Conservation (phyloP, 2,797 vertebrate genomes). For the Dromococcyx pavoninus region DNA sequence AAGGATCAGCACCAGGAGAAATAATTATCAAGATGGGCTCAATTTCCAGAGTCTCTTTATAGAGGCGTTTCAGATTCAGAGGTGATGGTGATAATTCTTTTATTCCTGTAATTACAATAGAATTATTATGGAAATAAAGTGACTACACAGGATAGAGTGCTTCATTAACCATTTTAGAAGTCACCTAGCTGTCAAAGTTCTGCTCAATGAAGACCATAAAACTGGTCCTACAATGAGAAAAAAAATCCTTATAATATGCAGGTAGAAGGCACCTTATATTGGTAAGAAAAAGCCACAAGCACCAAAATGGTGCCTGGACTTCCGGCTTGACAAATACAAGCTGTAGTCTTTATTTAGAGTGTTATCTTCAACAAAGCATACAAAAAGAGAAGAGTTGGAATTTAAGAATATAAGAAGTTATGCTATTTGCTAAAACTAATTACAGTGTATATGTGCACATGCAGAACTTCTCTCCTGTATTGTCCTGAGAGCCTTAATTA, state of each 20-base stretch:
- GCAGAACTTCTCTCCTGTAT: background rate
- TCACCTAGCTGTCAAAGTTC: background rate
- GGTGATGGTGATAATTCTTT: constrained; percentile 91
- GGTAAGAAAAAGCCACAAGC: background rate
- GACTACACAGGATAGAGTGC: background rate
- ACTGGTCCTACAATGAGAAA: background rate
- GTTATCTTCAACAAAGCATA: background rate
- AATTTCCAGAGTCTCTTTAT: constrained; percentile 87
- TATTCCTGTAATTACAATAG: constrained; percentile 79
- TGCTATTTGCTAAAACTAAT: background rate
- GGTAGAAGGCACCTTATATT: background rate
- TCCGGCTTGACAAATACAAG: background rate
- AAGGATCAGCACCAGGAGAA: constrained; percentile 96
- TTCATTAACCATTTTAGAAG: background rate
- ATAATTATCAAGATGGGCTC: constrained; percentile 95
- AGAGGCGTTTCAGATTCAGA: constrained; percentile 89
- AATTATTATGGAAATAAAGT: constrained; percentile 29
- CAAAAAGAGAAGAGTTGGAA: background rate
- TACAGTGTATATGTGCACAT: background rate
- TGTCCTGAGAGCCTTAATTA: background rate
- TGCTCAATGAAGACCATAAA: background rate
- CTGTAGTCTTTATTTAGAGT: background rate
- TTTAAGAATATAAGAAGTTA: background rate
- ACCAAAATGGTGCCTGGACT: fast-evolving
- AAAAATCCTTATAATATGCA: background rate